A percentile compares a stretch with the other conserved stretches of the same genome.
phyloP scores from a whole-genome alignment of 92 coral and sea anemone genomes.

The Zoanthus sansibaricus region DNA sequence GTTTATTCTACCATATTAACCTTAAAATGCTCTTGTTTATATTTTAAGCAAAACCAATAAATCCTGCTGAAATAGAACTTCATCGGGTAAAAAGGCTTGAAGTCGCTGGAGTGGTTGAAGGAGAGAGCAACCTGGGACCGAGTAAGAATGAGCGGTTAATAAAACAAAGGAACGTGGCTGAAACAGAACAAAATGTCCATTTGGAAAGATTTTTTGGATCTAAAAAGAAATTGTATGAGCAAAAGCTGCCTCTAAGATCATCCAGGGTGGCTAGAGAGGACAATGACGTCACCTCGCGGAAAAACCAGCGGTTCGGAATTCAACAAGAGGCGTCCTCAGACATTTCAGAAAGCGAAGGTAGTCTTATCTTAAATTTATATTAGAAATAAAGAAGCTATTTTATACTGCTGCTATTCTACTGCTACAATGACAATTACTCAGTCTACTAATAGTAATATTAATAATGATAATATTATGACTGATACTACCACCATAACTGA shows the following conservation, averaged over 20 bases:
- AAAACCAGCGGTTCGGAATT: conserved; percentile 68
- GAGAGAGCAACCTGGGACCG: conserved; percentile 30
- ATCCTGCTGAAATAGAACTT: conserved; percentile 27
- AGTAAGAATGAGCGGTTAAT: conserved; percentile 13
- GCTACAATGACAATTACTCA: too few species aligned
- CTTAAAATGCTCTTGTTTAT: neutral
- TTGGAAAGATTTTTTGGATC: conserved; percentile 39
- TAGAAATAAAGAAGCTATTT: too few species aligned
- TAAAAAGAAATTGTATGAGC: neutral
- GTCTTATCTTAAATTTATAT: neutral
- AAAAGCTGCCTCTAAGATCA: conserved; percentile 58
- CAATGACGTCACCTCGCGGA: conserved; percentile 78
- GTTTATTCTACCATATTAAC: too few species aligned
- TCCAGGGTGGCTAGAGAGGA: conserved; percentile 86
- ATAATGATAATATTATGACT: too few species aligned
- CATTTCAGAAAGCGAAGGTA: conserved; percentile 2
- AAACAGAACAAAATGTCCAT: neutral
- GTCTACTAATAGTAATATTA: too few species aligned
- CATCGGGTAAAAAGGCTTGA: conserved; percentile 30
- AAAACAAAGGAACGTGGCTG: neutral
- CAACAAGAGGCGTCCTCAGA: neutral
- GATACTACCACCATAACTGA: too few species aligned
- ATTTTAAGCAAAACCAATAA: conserved; percentile 35
- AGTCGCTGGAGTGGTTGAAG: conserved; percentile 2
- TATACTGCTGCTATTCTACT: too few species aligned